Evolutionary conservation across 2,888 invertebrate genomes (phyloP), one percentile per base, ranked within the genome.

Genomic region (Adelognathus sp.): DNA sequence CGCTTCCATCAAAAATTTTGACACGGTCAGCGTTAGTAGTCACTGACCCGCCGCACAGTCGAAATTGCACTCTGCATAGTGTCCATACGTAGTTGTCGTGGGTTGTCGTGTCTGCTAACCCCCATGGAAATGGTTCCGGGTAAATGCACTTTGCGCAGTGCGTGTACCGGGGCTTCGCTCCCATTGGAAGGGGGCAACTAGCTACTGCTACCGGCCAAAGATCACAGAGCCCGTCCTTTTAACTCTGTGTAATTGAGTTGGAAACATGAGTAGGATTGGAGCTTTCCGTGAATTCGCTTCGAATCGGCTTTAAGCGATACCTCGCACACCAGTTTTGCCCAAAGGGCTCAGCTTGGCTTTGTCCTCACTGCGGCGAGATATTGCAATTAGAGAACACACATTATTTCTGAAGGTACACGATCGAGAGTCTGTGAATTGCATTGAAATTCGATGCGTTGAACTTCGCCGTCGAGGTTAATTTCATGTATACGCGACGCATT

Each of bases 171-270:
- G 56, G 44, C 46, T 72, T 63, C 41, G 21, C 60, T 70, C 18
- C 24, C 60, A 21, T 21, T 44, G 16, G 18, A 14, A 14, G n/a
- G 7, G 16, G 54, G 54, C 31, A 50, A 41, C 41, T 46, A 52
- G 21, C 33, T 29, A 52, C n/a, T 29, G 41, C 11, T 39, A 18
- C 18, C 61, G 16, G 72, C 72, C 72, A 72, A 72, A 77, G 72
- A 72, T 72, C 66, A 31, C 60, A 67, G 72, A 61, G 61, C 72
- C 54, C 63, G 66, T n/a, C 61, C 77, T 77, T 77, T 77, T 67
- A 72, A 77, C 77, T 77, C 70, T 14, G 33, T 56, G 36, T 77
- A 76, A 76, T 70, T 14, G 76, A 76, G 70, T 76, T 70, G 63
- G 33, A 60, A 33, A 46, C 31, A 44, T 14, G 14, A 24, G 31